Evolutionary conservation across 2,888 invertebrate genomes (phyloP), one percentile per base, ranked within the genome.

Genomic region (Notodonta ziczac): DNA sequence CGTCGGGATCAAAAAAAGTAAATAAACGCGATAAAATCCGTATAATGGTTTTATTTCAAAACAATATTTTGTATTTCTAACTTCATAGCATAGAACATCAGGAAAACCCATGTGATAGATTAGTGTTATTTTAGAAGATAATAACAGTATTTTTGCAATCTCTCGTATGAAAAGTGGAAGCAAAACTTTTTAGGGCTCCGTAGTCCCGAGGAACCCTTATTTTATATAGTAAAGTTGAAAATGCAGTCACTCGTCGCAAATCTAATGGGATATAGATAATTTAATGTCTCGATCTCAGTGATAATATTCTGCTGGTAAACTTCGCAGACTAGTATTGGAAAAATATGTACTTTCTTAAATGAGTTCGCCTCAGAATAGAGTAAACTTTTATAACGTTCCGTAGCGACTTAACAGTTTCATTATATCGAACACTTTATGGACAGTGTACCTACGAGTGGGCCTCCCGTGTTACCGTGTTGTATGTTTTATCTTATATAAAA

Each of bases 321-420:
- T 52, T 52, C 13, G 32, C 5, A 13, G 35, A 52, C 32, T 52
- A 16, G 14, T 50, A 52, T 52, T 35, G 52, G 32, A 32, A 52
- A 52, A 52, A 52, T 52, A 24, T 52, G 52, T 52, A 10, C 44
- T 63, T 63, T 48, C 59, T 68, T 55, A 39, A 56, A 57, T 57
- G 48, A 58, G 57, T 62, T 69, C 57, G 50, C 58, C 63, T 58
- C 58, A 50, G 57, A 13, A 24, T 53, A 54, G 59, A 59, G 51
- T 40, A 12, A 52, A 57, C 64, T 61, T 69, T 67, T 60, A 61
- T 67, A 53, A 68, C 57, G 65, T 65, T 55, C 72, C 57, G 58
- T 58, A 59, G 69, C 59, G 72, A 62, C 65, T 60, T 62, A 46
- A 65, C 10, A 24, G 52, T 69, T 60, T 70, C 58, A 62, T 72